A percentile compares a stretch with the other conserved stretches of the same genome.
Evolutionary conservation across 1,140 invertebrate genomes (phyloP).

Genomic region (Leptinotarsa defecta): DNA sequence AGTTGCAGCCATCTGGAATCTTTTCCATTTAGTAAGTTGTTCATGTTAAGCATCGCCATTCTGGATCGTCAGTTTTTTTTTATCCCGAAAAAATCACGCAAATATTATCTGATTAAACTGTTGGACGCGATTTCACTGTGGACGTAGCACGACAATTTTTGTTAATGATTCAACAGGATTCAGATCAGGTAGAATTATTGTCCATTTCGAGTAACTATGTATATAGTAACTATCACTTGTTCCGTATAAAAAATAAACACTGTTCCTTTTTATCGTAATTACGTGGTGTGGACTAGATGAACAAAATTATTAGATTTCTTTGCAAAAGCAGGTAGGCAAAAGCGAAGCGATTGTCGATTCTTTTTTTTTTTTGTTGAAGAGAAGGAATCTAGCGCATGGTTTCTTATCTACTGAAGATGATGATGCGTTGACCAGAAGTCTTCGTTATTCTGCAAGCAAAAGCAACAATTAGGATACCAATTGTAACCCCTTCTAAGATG

Average conservation of each 20-base stretch:
- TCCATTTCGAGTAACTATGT: slow-evolving; percentile 42
- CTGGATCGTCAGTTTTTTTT: not conserved
- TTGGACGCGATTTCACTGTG: slow-evolving; percentile 43
- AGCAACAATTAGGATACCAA: slow-evolving; percentile 32
- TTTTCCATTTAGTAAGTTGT: slow-evolving; percentile 95
- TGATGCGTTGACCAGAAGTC: slow-evolving; percentile 32
- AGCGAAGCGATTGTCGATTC: slow-evolving; percentile 53
- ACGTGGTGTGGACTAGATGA: not conserved
- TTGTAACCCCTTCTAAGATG: not conserved
- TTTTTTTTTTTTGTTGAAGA: slow-evolving; percentile 23
- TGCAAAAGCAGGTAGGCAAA: slow-evolving; percentile 52
- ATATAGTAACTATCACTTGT: slow-evolving; percentile 36
- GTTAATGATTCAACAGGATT: slow-evolving; percentile 24
- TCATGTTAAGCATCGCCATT: slow-evolving; percentile 96
- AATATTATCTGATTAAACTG: slow-evolving; percentile 1
- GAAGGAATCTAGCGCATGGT: slow-evolving; percentile 50
- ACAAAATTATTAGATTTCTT: slow-evolving; percentile 25
- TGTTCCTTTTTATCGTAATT: slow-evolving; percentile 26
- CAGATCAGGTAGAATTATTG: slow-evolving; percentile 50
- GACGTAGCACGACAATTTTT: slow-evolving; percentile 37
- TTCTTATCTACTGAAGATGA: slow-evolving; percentile 44
- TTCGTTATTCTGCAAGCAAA: slow-evolving; percentile 42
- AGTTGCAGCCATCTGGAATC: slow-evolving; percentile 99
- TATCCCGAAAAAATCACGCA: slow-evolving; percentile 2
- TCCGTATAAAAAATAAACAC: slow-evolving; percentile 41